Evolutionary conservation across 2,113 vertebrate genomes (phyloP).

Genomic region (Lipotes vexillifer): DNA sequence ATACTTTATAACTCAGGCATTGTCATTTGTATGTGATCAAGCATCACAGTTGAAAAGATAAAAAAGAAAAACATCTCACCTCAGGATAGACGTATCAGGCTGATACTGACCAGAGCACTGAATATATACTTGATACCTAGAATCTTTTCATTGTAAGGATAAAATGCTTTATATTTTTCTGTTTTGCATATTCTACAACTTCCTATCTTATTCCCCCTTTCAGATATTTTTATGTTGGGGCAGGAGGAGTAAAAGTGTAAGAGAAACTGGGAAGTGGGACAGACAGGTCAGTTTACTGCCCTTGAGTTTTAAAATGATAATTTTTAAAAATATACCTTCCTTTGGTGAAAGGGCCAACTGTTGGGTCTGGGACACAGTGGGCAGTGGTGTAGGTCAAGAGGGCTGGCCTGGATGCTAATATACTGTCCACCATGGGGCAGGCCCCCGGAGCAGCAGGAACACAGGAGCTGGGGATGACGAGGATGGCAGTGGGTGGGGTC

Average conservation of each 20-base stretch:
- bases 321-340: not conserved
- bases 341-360: not conserved
- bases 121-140: not conserved
- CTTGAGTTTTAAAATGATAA: not conserved
- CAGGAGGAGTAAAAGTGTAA: not conserved
- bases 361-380: not conserved
- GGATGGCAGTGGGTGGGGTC: not conserved
- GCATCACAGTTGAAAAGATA: not conserved
- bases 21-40: not conserved
- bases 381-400: not conserved
- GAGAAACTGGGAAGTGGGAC: not conserved
- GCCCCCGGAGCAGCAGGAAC: not conserved
- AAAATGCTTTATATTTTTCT: not conserved
- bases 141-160: not conserved
- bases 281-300: not conserved
- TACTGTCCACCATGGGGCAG: not conserved
- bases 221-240: not conserved
- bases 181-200: not conserved
- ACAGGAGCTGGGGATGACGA: not conserved
- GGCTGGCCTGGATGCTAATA: not conserved
- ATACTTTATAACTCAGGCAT: not conserved
- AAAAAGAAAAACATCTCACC: not conserved
- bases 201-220: not conserved
- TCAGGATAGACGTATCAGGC: not conserved
- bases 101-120: not conserved